phyloP scores from a whole-genome alignment of 1,140 invertebrate species.

The Aporrectodea caliginosa region DNA sequence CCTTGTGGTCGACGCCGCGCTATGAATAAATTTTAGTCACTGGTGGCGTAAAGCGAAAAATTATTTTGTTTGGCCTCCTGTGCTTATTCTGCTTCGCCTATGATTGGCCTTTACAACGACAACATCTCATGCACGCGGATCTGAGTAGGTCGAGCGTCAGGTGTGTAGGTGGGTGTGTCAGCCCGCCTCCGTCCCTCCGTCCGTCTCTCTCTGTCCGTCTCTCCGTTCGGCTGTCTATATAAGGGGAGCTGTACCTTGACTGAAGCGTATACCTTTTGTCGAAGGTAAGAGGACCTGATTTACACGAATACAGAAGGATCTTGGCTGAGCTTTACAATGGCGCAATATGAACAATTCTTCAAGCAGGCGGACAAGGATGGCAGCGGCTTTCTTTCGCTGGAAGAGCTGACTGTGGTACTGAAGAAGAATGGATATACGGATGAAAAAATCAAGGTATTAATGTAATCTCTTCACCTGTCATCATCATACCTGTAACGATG shows the following conservation, averaged over 20 bases:
- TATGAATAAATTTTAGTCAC: too few species aligned
- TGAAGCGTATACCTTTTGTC: not conserved
- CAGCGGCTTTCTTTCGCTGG: conserved; percentile 17
- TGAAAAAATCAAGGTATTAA: conserved; percentile 23
- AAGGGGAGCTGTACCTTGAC: not conserved
- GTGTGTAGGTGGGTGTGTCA: not conserved
- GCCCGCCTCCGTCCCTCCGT: not conserved
- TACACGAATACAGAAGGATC: too few species aligned
- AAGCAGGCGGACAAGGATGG: conserved; percentile 26
- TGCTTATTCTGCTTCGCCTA: too few species aligned
- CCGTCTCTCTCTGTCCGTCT: not conserved
- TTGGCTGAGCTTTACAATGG: not conserved
- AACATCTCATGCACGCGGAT: too few species aligned
- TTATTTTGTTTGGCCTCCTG: too few species aligned
- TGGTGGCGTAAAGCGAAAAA: too few species aligned
- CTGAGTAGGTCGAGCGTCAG: too few species aligned
- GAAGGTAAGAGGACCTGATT: too few species aligned
- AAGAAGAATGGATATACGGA: conserved; percentile 20
- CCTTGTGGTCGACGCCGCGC: too few species aligned
- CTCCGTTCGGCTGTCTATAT: not conserved
- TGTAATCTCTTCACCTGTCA: not conserved
- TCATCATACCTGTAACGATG: not conserved
- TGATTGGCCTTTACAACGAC: too few species aligned
- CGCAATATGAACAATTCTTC: conserved; percentile 27
- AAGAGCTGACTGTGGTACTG: conserved; percentile 22